phyloP scores from a whole-genome alignment of 2,113 vertebrate species.

The Eleginops maclovinus region DNA sequence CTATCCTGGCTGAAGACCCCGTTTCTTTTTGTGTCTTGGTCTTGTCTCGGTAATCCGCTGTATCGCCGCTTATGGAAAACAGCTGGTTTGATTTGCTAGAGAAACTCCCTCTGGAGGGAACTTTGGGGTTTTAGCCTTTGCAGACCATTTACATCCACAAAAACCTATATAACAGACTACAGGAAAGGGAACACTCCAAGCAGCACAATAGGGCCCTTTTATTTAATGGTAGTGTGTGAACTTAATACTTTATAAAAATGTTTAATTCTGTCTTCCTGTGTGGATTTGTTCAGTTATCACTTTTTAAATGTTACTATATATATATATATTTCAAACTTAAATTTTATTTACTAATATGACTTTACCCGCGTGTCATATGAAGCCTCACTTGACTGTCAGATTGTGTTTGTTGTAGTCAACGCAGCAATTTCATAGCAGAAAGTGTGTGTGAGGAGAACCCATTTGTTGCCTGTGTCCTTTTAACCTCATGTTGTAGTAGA shows the following conservation, averaged over 20 bases:
- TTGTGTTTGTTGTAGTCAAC: background rate
- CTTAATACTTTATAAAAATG: background rate
- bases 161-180: too few relatives aligned
- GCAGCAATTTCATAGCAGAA: background rate
- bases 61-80: background rate
- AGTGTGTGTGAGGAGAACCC: background rate
- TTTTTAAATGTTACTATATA: background rate
- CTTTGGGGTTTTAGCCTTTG: too few relatives aligned
- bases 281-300: background rate
- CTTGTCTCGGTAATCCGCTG: background rate
- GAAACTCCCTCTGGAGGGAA: too few relatives aligned
- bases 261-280: background rate
- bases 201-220: too few relatives aligned
- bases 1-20: too few relatives aligned
- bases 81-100: too few relatives aligned
- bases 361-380: background rate
- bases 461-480: background rate
- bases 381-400: background rate
- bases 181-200: too few relatives aligned
- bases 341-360: background rate
- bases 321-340: background rate
- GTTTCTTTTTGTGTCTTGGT: background rate
- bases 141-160: too few relatives aligned
- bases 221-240: too few relatives aligned
- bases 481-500: conserved; percentile 10